Percentiles rank a stretch among this genome's conserved stretches.
These are phyloP conservation scores for Frieseomelitta varia DNA, from an alignment of 1,140 invertebrate genomes.

Conservation along the genomic window DNA sequence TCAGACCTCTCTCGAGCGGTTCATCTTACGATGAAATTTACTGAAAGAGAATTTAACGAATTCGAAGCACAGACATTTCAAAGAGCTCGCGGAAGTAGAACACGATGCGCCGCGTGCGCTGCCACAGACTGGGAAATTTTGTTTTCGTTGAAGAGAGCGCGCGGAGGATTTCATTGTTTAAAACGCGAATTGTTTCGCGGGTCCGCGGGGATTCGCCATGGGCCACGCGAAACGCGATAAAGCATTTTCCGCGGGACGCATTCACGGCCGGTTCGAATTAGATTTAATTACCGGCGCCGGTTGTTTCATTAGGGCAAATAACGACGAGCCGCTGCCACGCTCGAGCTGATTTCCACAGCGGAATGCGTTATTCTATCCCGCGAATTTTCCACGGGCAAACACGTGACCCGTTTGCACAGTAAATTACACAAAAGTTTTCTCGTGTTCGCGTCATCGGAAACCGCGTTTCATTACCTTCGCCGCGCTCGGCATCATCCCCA, in stretches of 20 bases:
- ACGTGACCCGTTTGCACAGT: conserved; percentile 40
- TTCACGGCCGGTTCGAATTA: not conserved
- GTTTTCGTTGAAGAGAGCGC: too few relatives aligned
- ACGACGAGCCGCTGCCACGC: not conserved
- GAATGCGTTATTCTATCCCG: conserved; percentile 21
- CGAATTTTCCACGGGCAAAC: conserved; percentile 31
- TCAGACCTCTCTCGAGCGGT: too few relatives aligned
- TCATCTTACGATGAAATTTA: too few relatives aligned
- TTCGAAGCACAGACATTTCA: too few relatives aligned
- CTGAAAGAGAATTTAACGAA: too few relatives aligned
- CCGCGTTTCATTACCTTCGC: conserved; percentile 26
- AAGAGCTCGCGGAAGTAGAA: too few relatives aligned
- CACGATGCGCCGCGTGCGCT: too few relatives aligned
- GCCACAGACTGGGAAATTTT: not conserved
- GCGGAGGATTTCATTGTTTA: not conserved
- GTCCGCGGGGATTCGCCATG: not conserved
- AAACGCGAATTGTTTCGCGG: not conserved
- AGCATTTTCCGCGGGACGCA: not conserved
- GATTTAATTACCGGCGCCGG: conserved; percentile 32
- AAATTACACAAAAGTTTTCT: conserved; percentile 38
- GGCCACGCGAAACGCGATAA: not conserved
- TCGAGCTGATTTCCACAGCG: not conserved
- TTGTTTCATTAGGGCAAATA: conserved; percentile 38
- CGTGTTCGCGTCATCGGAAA: conserved; percentile 1
- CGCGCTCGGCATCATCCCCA: not conserved